Percentiles rank a stretch among this genome's conserved stretches.
These are phyloP conservation scores for Mergus octosetaceus DNA, from an alignment of 2,797 vertebrate species.

Conservation along the genomic window DNA sequence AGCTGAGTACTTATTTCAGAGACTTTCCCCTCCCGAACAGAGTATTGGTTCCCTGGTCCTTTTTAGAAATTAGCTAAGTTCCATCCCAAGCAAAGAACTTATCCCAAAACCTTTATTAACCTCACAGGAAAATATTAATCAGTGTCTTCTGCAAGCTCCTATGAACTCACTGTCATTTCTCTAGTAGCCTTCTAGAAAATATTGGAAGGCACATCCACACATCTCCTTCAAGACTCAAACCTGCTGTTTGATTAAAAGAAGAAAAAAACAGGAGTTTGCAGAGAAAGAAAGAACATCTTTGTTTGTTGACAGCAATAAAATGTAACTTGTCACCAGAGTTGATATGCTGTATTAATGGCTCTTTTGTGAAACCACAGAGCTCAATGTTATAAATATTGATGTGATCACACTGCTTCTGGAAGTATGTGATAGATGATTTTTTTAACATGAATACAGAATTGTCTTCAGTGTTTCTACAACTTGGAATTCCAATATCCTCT, in stretches of 20 bases:
- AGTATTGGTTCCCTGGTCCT: background rate
- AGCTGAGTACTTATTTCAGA: background rate
- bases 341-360: slow-evolving; percentile 63
- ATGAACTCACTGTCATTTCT: background rate
- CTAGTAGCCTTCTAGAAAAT: background rate
- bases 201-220: background rate
- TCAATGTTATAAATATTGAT: slow-evolving; percentile 63
- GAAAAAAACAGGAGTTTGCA: slow-evolving; percentile 23
- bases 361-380: slow-evolving; percentile 37
- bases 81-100: background rate
- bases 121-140: background rate
- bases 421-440: slow-evolving; percentile 11
- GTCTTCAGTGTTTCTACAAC: background rate
- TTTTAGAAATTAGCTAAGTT: background rate
- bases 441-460: background rate
- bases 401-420: slow-evolving; percentile 14
- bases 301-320: slow-evolving; percentile 74
- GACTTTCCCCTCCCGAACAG: background rate
- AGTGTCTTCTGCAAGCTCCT: background rate
- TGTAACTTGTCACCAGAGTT: slow-evolving; percentile 68
- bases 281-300: slow-evolving; percentile 55
- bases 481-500: background rate
- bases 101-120: background rate
- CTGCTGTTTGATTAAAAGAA: background rate
- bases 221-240: slow-evolving; percentile 30